Evolutionary conservation across 2,797 vertebrate genomes (phyloP), one percentile per base, ranked within the genome.

Genomic region (Dicrostonyx torquatus): DNA sequence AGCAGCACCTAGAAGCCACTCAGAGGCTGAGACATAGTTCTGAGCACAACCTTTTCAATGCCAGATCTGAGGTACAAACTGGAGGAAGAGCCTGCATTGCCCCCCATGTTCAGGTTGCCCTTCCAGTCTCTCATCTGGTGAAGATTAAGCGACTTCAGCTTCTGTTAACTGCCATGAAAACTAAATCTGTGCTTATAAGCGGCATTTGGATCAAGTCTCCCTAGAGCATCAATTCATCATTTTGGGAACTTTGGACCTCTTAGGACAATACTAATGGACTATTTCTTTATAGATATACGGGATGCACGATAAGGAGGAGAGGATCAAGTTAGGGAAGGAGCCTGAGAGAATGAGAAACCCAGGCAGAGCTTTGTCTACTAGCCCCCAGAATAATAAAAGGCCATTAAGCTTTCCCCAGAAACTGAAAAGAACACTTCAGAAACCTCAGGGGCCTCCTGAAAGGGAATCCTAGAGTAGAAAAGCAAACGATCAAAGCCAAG

Each of bases 131-230:
- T 80, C 93, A 87, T 62, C 79, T 89, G 37, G 13, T 24, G 86
- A 89, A 43, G 37, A 87, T 82, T 70, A 89, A 97, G 90, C 95
- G 66, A 90, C 84, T 40, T 48, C 6, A 62, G 66, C 80, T 72
- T 95, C 87, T 93, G 88, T 64, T 95, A 96, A 96, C 64, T 75
- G 86, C 70, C 94, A 76, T 83, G 91, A 92, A 95, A 91, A 92
- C 22, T 66, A 93, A 89, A 95, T 89, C 79, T 5, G 31, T 60
- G 15, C 55, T 94, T 96, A 94, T 87, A 97, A 97, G 91, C 90
- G 93, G 93, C 83, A 87, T 29, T 82, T 82, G 93, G 79, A 86
- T 94, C 92, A 85, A 95, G 62, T 82, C 80, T 96, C 94, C 91
- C 95, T 95, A 80, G 17, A 80, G 50, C 48, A 91, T 55, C 85